Base-by-base conservation (phyloP, 2,888 invertebrate genomes). In the Eupithecia vulgata region DNA sequence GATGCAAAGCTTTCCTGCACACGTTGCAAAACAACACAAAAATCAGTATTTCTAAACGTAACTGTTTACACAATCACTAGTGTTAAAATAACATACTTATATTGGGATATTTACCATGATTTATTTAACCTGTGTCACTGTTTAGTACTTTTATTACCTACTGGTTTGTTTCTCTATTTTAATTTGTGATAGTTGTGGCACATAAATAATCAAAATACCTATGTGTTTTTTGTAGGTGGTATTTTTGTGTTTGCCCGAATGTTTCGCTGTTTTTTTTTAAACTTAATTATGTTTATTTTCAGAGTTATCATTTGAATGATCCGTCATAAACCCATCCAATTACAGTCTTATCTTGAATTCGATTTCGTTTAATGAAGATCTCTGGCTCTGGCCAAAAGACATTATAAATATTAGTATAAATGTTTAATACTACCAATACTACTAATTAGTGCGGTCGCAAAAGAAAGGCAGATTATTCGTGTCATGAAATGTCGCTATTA, bases 1-100 rank as follows among this genome's bases (percentile, higher is more conserved):
- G 80, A 6, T 85, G 84, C 48, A 78, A 66, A 57, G 84, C 85
- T 4, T 73, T 74, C 13, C 17, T 83, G 15, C 78, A 79, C 30
- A 81, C 81, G 4, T 67, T 78, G 6, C 48, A 59, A 4, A 75
- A 78, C 57, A 57, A 13, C 25, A 45, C 17, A n/a, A 45, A 45
- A 45, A n/a, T 25, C 5, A 12, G 57, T 57, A 57, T 57, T 5
- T 25, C 8, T 25, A 57, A 57, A 57, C 7, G 57, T n/a, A 12
- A 57, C 25, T 13, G 25, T 25, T 12, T 57, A 13, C 57, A 57
- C 57, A 57, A 57, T 57, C 57, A 57, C 25, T 57, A 57, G 25
- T 21, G 10, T 8, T 52, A 6, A 21, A 52, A 52, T 21, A n/a
- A 21, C 21, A 21, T 45, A 42, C 40, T 1, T n/a, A 4, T 30